Conservation (phyloP, 1,140 invertebrate species). For the Neodiprion virginianus region DNA sequence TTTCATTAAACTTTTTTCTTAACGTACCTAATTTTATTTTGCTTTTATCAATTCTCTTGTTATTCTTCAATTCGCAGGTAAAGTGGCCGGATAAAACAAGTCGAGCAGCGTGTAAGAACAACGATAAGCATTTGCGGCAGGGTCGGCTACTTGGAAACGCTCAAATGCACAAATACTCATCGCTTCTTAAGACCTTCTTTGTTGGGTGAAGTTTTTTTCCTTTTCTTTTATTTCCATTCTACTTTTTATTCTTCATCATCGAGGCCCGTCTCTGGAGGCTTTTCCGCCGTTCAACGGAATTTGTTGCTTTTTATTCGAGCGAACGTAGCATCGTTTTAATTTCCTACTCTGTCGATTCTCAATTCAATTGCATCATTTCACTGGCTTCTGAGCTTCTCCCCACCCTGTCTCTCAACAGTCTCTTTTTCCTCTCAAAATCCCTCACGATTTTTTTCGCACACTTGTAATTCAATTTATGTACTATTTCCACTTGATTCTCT, state of each 20-base stretch:
- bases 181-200: conserved; percentile 1
- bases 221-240: background rate
- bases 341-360: background rate
- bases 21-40: background rate
- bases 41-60: background rate
- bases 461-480: background rate
- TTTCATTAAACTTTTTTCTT: no score
- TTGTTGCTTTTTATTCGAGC: background rate
- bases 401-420: background rate
- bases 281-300: background rate
- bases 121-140: background rate
- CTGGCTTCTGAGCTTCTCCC: background rate
- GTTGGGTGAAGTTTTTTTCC: background rate
- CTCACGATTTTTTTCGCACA: background rate
- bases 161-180: background rate
- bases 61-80: background rate
- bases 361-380: background rate
- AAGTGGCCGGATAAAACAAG: background rate
- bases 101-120: background rate
- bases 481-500: background rate
- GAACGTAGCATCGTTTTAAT: background rate
- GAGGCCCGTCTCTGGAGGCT: background rate
- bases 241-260: background rate
- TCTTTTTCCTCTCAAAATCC: background rate
- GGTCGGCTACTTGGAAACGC: background rate